Evolutionary conservation across 2,888 invertebrate species (phyloP).

Genomic region (Xylocampa areola): DNA sequence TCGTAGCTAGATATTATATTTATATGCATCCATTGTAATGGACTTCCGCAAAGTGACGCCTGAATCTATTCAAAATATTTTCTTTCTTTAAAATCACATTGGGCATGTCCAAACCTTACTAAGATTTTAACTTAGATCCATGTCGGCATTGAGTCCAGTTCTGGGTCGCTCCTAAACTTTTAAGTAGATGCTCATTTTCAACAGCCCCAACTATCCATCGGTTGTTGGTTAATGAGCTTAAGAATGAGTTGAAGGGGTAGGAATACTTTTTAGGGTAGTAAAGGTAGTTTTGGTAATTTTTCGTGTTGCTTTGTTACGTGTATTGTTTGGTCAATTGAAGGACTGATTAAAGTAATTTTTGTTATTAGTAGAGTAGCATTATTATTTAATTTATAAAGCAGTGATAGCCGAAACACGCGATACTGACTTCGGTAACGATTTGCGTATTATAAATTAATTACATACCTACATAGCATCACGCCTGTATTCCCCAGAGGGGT

Average conservation of each 20-base stretch:
- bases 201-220: slow-evolving; percentile 57
- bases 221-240: slow-evolving; percentile 56
- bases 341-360: not conserved
- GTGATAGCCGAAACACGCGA: too few relatives aligned
- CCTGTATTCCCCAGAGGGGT: too few relatives aligned
- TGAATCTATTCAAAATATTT: slow-evolving; percentile 6
- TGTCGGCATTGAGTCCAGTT: slow-evolving; percentile 35
- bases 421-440: too few relatives aligned
- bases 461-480: too few relatives aligned
- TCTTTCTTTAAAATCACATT: slow-evolving; percentile 8
- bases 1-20: too few relatives aligned
- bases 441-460: too few relatives aligned
- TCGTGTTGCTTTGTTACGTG: slow-evolving; percentile 36
- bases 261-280: not conserved
- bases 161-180: slow-evolving; percentile 51
- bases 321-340: slow-evolving; percentile 14
- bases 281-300: slow-evolving; percentile 37
- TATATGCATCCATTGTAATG: too few relatives aligned
- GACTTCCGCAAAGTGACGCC: too few relatives aligned
- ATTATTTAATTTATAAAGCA: too few relatives aligned
- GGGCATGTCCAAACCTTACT: slow-evolving; percentile 33
- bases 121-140: slow-evolving; percentile 41
- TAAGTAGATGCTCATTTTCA: slow-evolving; percentile 69
- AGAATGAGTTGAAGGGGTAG: slow-evolving; percentile 35
- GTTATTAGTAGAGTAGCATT: not conserved